These are phyloP conservation scores for Drosophila punjabiensis DNA, from an alignment of 1,140 invertebrate genomes.

Conservation along the genomic window DNA sequence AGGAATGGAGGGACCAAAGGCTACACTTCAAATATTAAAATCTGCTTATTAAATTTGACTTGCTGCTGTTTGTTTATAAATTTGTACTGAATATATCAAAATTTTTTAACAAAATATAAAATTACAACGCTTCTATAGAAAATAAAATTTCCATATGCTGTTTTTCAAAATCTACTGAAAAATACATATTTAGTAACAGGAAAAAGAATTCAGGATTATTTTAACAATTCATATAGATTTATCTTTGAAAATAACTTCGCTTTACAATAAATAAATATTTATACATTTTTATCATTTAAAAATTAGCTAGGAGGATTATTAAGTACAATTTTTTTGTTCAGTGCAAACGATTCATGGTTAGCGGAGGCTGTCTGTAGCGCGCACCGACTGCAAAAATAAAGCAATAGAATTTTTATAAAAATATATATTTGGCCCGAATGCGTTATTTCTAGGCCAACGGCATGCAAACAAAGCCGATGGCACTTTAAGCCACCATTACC, in stretches of 20 bases:
- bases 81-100: too few species aligned
- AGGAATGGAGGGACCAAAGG: conserved; percentile 23
- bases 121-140: too few species aligned
- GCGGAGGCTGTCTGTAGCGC: neutral
- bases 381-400: conserved; percentile 51
- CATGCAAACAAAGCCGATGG: conserved; percentile 80
- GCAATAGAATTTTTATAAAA: conserved; percentile 80
- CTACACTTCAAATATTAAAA: conserved; percentile 12
- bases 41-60: neutral
- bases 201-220: neutral
- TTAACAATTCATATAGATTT: accelerated
- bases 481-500: conserved; percentile 62
- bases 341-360: conserved; percentile 3
- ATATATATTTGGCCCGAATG: conserved; percentile 64
- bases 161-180: neutral
- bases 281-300: neutral
- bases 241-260: neutral
- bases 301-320: too few species aligned
- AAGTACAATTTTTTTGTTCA: too few species aligned
- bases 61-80: neutral
- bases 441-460: conserved; percentile 74
- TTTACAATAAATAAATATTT: neutral
- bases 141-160: too few species aligned
- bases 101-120: neutral
- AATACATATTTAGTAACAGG: neutral